phyloP scores from a whole-genome alignment of 2,797 vertebrate genomes.

The Lagodon rhomboides region DNA sequence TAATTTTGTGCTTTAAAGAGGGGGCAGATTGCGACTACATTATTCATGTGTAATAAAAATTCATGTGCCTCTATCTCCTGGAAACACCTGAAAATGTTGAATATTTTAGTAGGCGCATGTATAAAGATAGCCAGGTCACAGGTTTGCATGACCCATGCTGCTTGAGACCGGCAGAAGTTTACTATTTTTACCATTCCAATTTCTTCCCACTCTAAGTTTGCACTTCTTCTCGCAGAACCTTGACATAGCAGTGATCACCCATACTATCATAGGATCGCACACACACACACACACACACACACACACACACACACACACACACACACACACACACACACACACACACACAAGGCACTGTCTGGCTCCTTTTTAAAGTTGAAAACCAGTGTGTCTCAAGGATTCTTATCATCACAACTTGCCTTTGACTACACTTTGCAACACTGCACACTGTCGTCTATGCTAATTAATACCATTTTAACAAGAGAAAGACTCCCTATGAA shows the following conservation, averaged over 20 bases:
- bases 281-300: too few relatives aligned
- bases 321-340: too few relatives aligned
- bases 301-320: too few relatives aligned
- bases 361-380: slow-evolving; percentile 4
- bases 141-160: slow-evolving; percentile 36
- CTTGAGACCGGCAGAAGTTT: slow-evolving; percentile 6
- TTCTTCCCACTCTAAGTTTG: background rate
- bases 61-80: slow-evolving; percentile 51
- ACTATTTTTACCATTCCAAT: slow-evolving; percentile 5
- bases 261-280: background rate
- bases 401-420: background rate
- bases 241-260: background rate
- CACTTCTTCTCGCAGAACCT: background rate
- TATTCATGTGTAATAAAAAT: slow-evolving; percentile 74
- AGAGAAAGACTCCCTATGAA: background rate
- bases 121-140: slow-evolving; percentile 55
- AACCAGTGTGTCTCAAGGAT: background rate
- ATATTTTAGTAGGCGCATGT: slow-evolving; percentile 61
- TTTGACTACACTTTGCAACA: background rate
- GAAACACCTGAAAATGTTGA: slow-evolving; percentile 60
- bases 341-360: background rate
- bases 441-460: background rate
- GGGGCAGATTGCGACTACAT: slow-evolving; percentile 58
- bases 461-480: background rate
- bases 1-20: slow-evolving; percentile 43